Conservation (phyloP, 2,888 invertebrate genomes). For the Thymelicus lineola region DNA sequence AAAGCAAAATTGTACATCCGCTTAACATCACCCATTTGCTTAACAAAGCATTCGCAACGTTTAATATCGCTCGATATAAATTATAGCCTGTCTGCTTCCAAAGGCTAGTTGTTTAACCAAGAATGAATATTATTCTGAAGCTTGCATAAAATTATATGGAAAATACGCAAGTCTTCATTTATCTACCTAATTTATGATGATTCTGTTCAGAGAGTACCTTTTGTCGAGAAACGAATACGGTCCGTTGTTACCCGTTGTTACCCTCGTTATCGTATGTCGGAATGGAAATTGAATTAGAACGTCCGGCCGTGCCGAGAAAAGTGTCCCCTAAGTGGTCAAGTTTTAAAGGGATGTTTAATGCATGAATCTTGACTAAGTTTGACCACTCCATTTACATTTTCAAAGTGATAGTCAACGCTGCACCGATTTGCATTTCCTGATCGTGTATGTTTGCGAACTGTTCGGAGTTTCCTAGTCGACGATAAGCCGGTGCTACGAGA, state of each 20-base stretch:
- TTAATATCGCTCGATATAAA: conserved; percentile 45
- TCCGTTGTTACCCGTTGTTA: conserved; percentile 32
- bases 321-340: conserved; percentile 71
- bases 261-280: conserved; percentile 51
- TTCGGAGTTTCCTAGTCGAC: conserved; percentile 50
- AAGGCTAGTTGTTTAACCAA: conserved; percentile 15
- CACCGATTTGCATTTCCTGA: conserved; percentile 70
- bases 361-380: conserved; percentile 75
- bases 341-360: conserved; percentile 77
- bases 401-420: conserved; percentile 65
- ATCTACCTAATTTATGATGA: conserved; percentile 41
- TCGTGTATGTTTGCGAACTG: conserved; percentile 61
- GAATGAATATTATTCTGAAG: conserved; percentile 19
- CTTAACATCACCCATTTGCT: conserved; percentile 40
- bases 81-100: conserved; percentile 9
- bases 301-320: conserved; percentile 64
- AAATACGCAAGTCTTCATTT: conserved; percentile 35
- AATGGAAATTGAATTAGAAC: conserved; percentile 76
- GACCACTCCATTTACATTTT: conserved; percentile 80
- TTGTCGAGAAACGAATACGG: conserved; percentile 34
- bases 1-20: conserved; percentile 61
- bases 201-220: conserved; percentile 30
- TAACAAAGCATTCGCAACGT: conserved; percentile 32
- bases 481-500: not conserved
- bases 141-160: conserved; percentile 33